Base-by-base conservation (phyloP, 2,888 invertebrate species). In the Spisula subtruncata region DNA sequence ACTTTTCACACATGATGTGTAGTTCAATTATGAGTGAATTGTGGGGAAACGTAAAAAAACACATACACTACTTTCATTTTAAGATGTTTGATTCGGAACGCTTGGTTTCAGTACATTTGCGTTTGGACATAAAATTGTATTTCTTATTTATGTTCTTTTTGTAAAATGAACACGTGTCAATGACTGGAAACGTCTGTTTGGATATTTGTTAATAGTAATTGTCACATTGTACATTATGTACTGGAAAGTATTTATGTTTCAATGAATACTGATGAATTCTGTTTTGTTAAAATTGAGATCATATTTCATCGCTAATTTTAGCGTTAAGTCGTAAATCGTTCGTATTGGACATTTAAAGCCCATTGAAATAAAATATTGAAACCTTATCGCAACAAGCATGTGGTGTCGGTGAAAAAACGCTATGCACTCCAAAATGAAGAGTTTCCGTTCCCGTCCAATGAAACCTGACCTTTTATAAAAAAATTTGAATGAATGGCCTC, bases 221-320 rank as follows among this genome's bases (percentile, higher is more conserved):
- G 60, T n/a, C 60, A 60, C 60, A 60, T 25, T 60, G 25, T 14
- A 6, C n/a, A 8, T 60, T 25, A 18, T 75, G 10, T 32, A 75
- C 35, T 32, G 35, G 35, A 75, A 32, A 14, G 16, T 75, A 18
- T 75, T 75, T 75, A 35, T 75, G 75, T 75, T 32, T 32, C 75
- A 75, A 16, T 75, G 60, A 66, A n/a, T 25, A 66, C 25, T 25
- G 60, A 66, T 66, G 60, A 25, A 66, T 66, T 75, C 35, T 35
- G 29, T 75, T 75, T 35, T 35, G 75, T 35, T 75, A 75, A 75
- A 75, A 75, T 75, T 32, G 35, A 32, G 16, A 75, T 75, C 35
- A 75, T 18, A 18, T 75, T 12, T 32, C 75, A 5, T 14, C 75
- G 29, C 18, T 75, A 35, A 75, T 75, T 75, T 75, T 75, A 35